Evolutionary conservation across 2,888 invertebrate species (phyloP).

Genomic region (Drosophila yooni): DNA sequence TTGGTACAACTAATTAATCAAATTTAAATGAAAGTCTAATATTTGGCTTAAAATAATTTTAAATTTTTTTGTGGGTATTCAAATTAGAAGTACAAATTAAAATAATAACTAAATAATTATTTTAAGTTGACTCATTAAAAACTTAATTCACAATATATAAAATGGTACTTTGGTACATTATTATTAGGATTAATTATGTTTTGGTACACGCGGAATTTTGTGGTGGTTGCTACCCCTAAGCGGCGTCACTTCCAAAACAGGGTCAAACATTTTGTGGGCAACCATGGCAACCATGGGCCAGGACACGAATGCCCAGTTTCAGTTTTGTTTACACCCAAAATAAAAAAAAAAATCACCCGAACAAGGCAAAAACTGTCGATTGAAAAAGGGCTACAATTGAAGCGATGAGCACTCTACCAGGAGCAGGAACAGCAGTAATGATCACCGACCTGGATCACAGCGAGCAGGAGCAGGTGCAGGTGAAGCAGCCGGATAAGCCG

Average conservation of each 20-base stretch:
- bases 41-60: no score
- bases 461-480: constrained; percentile 49
- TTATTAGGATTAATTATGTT: not conserved
- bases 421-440: constrained; percentile 49
- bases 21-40: not conserved
- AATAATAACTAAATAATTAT: not conserved
- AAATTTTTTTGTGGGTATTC: not conserved
- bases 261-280: constrained; percentile 56
- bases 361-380: constrained; percentile 39
- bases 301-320: constrained; percentile 24
- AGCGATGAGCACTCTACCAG: constrained; percentile 40
- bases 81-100: not conserved
- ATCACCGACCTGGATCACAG: constrained; percentile 82
- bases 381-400: not conserved
- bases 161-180: not conserved
- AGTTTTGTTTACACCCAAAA: constrained; percentile 56
- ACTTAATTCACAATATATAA: not conserved
- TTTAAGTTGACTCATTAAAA: not conserved
- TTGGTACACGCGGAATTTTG: not conserved
- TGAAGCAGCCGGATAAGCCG: not conserved
- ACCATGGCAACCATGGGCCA: constrained; percentile 56
- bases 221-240: constrained; percentile 28
- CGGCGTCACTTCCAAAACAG: constrained; percentile 33
- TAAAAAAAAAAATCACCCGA: not conserved
- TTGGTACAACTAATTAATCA: no score